Evolutionary conservation across 2,113 vertebrate species (phyloP).

Genomic region (Brachyistius frenatus): DNA sequence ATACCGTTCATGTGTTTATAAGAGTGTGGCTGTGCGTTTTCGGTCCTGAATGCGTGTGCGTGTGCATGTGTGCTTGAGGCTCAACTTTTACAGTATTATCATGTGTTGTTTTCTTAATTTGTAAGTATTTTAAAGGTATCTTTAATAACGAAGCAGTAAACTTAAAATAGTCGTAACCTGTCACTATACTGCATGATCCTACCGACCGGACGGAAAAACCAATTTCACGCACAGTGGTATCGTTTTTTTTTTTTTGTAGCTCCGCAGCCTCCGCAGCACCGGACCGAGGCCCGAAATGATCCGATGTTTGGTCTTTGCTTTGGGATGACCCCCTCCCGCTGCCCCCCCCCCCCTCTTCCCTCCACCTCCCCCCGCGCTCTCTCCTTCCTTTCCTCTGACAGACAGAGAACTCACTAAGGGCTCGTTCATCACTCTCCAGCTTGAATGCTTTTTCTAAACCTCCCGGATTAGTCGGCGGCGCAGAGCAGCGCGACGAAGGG

Average conservation of each 20-base stretch:
- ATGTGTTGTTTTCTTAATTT: slow-evolving; percentile 77
- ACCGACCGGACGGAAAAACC: slow-evolving; percentile 21
- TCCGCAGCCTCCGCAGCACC: slow-evolving; percentile 52
- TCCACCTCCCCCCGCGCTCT: not conserved
- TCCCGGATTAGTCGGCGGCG: slow-evolving; percentile 61
- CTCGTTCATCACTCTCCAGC: slow-evolving; percentile 74
- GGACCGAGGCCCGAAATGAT: slow-evolving; percentile 41
- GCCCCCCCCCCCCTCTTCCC: not conserved
- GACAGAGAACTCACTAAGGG: slow-evolving; percentile 80
- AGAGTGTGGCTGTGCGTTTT: slow-evolving; percentile 61
- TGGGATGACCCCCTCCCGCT: slow-evolving; percentile 23
- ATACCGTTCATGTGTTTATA: slow-evolving; percentile 71
- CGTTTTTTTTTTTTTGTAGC: slow-evolving; percentile 56
- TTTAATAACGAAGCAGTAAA: slow-evolving; percentile 65
- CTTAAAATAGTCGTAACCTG: slow-evolving; percentile 65
- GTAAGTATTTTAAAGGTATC: slow-evolving; percentile 71
- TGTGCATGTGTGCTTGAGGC: slow-evolving; percentile 67
- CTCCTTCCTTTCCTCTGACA: slow-evolving; percentile 50
- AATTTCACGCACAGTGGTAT: slow-evolving; percentile 44
- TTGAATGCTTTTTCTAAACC: slow-evolving; percentile 67
- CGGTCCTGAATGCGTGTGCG: slow-evolving; percentile 46
- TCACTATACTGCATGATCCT: slow-evolving; percentile 77
- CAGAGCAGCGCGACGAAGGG: slow-evolving; percentile 52
- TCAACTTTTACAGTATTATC: slow-evolving; percentile 80
- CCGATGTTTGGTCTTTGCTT: slow-evolving; percentile 47